Base-by-base conservation (phyloP, 1,140 invertebrate genomes). In the Bombus turneri region DNA sequence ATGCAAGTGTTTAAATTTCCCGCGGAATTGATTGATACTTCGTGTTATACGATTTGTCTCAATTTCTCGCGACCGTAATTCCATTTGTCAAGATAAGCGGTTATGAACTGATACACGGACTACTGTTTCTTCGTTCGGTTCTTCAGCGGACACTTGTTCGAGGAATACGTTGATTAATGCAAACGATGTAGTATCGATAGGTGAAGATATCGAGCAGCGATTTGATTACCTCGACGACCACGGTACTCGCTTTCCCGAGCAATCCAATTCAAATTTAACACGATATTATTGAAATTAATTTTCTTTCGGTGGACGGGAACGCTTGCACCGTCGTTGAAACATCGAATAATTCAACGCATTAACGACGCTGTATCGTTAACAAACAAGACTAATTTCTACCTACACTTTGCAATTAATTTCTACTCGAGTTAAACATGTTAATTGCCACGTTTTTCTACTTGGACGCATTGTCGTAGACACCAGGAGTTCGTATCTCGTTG, bases 11-110 rank as follows among this genome's bases (percentile, higher is more conserved):
- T 76, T 41, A 66, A 66, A 64, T 78, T 78, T 78, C 57, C 59
- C 64, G 43, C 41, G 34, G 25, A 37, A 76, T 57, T 59, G 39
- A 76, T 59, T 37, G 43, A 53, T 25, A 10, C 73, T 47, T 12
- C 31, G 74, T 59, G 34, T 62, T 62, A 25, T 15, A 12, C 43
- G 75, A 77, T 77, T 59, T 39, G 75, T 41, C 31, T 77, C 37
- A 62, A 62, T 77, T 77, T 77, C 75, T 77, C 75, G 53, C 34
- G 73, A 18, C 22, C 73, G 73, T 53, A 57, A 77, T 77, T 77
- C 57, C 75, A 77, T 77, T 77, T 62, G 75, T 62, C 75, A 41
- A 77, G 75, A 77, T 77, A 77, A 77, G 12, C 34, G 4, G 57
- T 37, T 13, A 59, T 31, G 37, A 28, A 59, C 74, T 28, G 53